Base-by-base conservation (phyloP, 2,888 invertebrate species). In the Drosophila birchii region DNA sequence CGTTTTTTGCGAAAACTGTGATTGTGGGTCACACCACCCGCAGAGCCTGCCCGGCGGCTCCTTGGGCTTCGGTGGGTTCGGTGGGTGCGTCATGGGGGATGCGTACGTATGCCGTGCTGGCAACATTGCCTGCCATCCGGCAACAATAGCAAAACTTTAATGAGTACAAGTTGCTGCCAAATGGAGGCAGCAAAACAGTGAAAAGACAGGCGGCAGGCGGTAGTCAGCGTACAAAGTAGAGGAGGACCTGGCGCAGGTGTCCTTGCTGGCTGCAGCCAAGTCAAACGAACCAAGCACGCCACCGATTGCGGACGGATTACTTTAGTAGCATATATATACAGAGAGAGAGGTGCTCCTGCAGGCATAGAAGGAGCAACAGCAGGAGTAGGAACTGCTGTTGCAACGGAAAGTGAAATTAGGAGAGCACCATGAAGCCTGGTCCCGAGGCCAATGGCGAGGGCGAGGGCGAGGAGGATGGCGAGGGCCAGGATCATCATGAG, bases 161-260 rank as follows among this genome's bases (percentile, higher is more conserved):
- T 88, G 89, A 88, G 88, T 78, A 86, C 88, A 89, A 86, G 86
- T 86, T 89, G 67, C 64, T 88, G 80, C 74, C 80, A 89, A 82
- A 88, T 80, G 81, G 83, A 86, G 76, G 43, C 18, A 75, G 43
- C 18, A 5, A 36, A 61, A 62, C 26, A 29, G 44, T 60, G 61
- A 62, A 60, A 51, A 66, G 64, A 67, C 64, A 72, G 57, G 68
- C 68, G 38, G 62, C 58, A 45, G 26, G 26, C 26, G 26, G 45
- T 3, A 11, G 14, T 6, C 20, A 18, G 60, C 38, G 39, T 62
- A 60, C 62, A 61, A 47, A 5, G 34, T n/a, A 32, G 20, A 29
- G 47, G 47, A 62, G 44, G 38, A 45, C 29, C 32, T 32, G 29
- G 70, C 80, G 79, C 68, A 64, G 80, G 55, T 75, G 87, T 89